Evolutionary conservation across 1,140 invertebrate genomes (phyloP).

Genomic region (Saxidomus purpurata): DNA sequence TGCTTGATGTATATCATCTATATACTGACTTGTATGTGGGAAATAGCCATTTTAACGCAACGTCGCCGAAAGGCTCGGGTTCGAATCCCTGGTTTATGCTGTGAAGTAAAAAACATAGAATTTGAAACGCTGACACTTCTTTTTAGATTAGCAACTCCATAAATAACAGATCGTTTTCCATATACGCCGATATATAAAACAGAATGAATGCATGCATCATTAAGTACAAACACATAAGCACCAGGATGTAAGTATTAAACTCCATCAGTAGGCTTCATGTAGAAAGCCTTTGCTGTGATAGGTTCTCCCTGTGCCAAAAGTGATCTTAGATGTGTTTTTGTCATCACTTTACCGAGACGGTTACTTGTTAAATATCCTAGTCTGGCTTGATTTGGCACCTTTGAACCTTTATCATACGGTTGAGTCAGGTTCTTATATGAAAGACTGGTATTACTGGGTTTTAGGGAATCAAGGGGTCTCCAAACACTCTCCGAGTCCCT

Average conservation of each 20-base stretch:
- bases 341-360: background rate
- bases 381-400: background rate
- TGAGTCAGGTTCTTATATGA: background rate
- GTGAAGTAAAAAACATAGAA: too few relatives aligned
- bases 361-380: background rate
- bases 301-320: slow-evolving; percentile 5
- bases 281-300: background rate
- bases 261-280: background rate
- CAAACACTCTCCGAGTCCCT: background rate
- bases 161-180: too few relatives aligned
- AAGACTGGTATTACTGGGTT: background rate
- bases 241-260: background rate
- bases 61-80: too few relatives aligned
- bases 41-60: too few relatives aligned
- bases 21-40: too few relatives aligned
- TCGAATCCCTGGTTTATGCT: too few relatives aligned
- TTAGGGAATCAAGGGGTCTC: slow-evolving; percentile 1
- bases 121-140: too few relatives aligned
- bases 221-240: too few relatives aligned
- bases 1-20: too few relatives aligned
- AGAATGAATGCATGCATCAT: too few relatives aligned
- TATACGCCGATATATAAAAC: too few relatives aligned
- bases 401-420: background rate
- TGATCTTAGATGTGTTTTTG: background rate
- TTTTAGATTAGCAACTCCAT: too few relatives aligned